These are phyloP conservation scores for Dryoscopus gambensis DNA, from an alignment of 2,113 vertebrate species.

Conservation along the genomic window DNA sequence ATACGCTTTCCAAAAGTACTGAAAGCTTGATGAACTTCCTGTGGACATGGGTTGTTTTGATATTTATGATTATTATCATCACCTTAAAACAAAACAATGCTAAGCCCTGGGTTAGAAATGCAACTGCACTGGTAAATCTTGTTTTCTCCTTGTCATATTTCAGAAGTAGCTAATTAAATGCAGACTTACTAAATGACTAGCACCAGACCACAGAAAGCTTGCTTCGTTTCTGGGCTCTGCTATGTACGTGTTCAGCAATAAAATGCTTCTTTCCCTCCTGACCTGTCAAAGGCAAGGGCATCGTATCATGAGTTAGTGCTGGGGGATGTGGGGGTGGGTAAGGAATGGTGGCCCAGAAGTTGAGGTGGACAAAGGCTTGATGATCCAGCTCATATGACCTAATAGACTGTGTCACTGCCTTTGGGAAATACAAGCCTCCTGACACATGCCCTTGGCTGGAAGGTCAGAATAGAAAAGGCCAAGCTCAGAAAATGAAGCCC, in stretches of 20 bases:
- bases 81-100: not conserved
- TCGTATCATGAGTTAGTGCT: not conserved
- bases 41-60: not conserved
- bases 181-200: slow-evolving; percentile 19
- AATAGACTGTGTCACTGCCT: slow-evolving; percentile 63
- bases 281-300: slow-evolving; percentile 38
- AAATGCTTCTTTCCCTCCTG: not conserved
- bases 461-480: slow-evolving; percentile 67
- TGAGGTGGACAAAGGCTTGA: slow-evolving; percentile 8
- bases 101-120: not conserved
- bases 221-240: not conserved
- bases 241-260: slow-evolving; percentile 36
- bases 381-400: slow-evolving; percentile 43
- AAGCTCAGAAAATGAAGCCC: slow-evolving; percentile 49
- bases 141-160: slow-evolving; percentile 15
- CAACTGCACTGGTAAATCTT: not conserved
- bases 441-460: slow-evolving; percentile 58
- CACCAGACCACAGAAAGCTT: not conserved
- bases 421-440: slow-evolving; percentile 36
- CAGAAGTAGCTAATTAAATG: slow-evolving; percentile 39
- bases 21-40: not conserved
- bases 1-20: not conserved
- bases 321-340: slow-evolving; percentile 11
- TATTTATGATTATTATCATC: not conserved
- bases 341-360: slow-evolving; percentile 45